A percentile compares a stretch with the other conserved stretches of the same genome.
Evolutionary conservation across 2,113 vertebrate species (phyloP).

Genomic region (Morone saxatilis): DNA sequence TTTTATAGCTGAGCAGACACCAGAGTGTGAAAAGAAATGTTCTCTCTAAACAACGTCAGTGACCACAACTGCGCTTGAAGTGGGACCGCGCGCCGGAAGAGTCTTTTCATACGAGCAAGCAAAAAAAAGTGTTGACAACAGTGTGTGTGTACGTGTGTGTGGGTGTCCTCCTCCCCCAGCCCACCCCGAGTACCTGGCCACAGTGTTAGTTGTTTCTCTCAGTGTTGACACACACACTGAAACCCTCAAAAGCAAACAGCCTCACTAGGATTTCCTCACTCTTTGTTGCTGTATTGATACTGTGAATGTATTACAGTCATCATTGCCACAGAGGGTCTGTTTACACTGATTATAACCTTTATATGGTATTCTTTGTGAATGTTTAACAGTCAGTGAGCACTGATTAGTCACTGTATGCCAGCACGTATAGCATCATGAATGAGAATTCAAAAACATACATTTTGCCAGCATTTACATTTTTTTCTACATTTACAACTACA

Average conservation of each 20-base stretch:
- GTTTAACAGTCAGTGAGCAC: neutral
- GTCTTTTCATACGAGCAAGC: slow-evolving; percentile 66
- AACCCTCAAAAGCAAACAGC: slow-evolving; percentile 75
- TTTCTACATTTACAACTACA: neutral
- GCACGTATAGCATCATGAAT: neutral
- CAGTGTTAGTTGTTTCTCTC: slow-evolving; percentile 63
- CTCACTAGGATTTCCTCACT: slow-evolving; percentile 66
- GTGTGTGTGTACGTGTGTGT: slow-evolving; percentile 42
- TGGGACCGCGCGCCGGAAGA: slow-evolving; percentile 76
- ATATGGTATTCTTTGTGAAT: slow-evolving; percentile 20
- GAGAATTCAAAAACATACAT: neutral
- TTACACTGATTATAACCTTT: slow-evolving; percentile 38
- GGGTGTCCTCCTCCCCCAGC: slow-evolving; percentile 37
- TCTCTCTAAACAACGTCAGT: slow-evolving; percentile 79
- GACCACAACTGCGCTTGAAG: slow-evolving; percentile 82
- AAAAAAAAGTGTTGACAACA: slow-evolving; percentile 78
- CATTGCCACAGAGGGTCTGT: slow-evolving; percentile 16
- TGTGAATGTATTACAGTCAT: slow-evolving; percentile 42
- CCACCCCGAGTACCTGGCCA: slow-evolving; percentile 62
- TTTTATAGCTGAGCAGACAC: slow-evolving; percentile 79
- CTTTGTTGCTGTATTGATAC: slow-evolving; percentile 60
- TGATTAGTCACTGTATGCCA: neutral
- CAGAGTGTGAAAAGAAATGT: slow-evolving; percentile 80
- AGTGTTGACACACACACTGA: slow-evolving; percentile 67
- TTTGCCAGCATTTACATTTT: neutral